These are phyloP conservation scores for Rhagonycha lutea DNA, from an alignment of 2,888 invertebrate genomes.

Conservation along the genomic window DNA sequence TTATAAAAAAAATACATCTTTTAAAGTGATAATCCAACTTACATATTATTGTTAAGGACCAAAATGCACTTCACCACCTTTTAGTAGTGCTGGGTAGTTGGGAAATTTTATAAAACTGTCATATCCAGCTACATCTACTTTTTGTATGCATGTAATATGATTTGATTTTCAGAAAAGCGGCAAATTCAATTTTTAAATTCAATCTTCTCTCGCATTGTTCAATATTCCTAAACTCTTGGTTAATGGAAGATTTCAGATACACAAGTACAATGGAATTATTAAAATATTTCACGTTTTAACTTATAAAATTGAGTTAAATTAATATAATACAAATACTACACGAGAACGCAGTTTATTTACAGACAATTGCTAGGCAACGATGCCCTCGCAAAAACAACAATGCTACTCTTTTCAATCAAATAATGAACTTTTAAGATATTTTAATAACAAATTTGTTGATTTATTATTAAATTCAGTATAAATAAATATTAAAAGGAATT, in stretches of 20 bases:
- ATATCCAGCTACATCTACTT: slow-evolving; percentile 24
- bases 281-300: too few species aligned
- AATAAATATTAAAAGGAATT: background rate
- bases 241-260: background rate
- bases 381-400: too few species aligned
- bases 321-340: too few species aligned
- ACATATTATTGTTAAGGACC: background rate
- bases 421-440: too few species aligned
- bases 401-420: too few species aligned
- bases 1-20: background rate
- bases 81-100: background rate
- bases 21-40: background rate
- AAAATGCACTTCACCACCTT: slow-evolving; percentile 11
- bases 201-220: slow-evolving; percentile 23
- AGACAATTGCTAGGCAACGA: too few species aligned
- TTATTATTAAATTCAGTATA: too few species aligned
- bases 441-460: too few species aligned
- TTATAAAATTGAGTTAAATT: too few species aligned
- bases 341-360: too few species aligned
- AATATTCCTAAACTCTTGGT: slow-evolving; percentile 5
- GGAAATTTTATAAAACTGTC: slow-evolving; percentile 21
- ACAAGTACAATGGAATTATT: background rate
- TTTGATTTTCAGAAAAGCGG: slow-evolving; percentile 23
- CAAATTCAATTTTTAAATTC: slow-evolving; percentile 28
- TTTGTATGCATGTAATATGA: slow-evolving; percentile 26